Evolutionary conservation across 2,888 invertebrate genomes (phyloP), one percentile per base, ranked within the genome.

Genomic region (Xylocampa areola): DNA sequence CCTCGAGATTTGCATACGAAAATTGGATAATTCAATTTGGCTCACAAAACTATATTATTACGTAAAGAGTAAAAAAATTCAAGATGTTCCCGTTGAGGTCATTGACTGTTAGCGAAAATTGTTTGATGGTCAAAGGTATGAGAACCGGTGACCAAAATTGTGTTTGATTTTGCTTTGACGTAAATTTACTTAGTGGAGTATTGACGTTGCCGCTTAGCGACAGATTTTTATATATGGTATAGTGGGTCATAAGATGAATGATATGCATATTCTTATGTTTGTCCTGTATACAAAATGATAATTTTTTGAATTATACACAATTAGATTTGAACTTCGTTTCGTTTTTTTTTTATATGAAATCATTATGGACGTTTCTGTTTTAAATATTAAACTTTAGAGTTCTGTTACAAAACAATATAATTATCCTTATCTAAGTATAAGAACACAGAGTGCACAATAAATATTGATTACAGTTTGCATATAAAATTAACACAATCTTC

Each of bases 1-100:
- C 51, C 49, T 68, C 40, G 27, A 58, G 40, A 68, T 71, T 72
- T 65, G 61, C 71, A 68, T 72, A 68, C 47, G 36, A 45, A 65
- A 60, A 58, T 72, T 61, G 57, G 57, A 61, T 58, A 49, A 68
- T 67, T 71, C 48, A 70, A 63, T 70, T 63, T 47, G 36, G 36
- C 35, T 35, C 50, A 60, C 33, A 57, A 32, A 67, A 61, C 49
- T 53, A 52, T 49, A 39, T 41, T 59, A 23, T 61, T 57, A 60
- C 35, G 41, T 55, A 52, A 48, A 49, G 45, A 37, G 19, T 29
- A 50, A 63, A 45, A 60, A 55, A 51, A 37, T 23, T 36, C 32
- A 16, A 40, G 19, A 21, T 58, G 35, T 45, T 62, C 59, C 44
- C 50, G 52, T 47, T 45, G 37, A 17, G 72, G 66, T 72, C 54